phyloP scores from a whole-genome alignment of 2,888 invertebrate genomes.

The Spatulosminthurus flaviceps region DNA sequence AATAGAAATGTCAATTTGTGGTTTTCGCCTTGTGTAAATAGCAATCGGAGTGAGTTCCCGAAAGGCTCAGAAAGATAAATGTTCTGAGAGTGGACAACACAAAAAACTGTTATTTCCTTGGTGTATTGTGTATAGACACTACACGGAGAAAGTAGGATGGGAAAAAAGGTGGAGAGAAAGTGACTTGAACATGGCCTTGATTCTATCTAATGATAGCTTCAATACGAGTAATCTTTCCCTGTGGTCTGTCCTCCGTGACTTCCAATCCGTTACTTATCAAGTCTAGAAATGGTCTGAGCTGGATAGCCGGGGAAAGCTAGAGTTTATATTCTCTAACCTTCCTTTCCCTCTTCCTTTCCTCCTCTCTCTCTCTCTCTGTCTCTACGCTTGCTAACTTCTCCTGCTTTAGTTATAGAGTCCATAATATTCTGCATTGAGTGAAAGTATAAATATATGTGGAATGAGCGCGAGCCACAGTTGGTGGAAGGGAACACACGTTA shows the following conservation, averaged over 20 bases:
- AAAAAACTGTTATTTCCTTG: background rate
- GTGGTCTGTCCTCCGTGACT: background rate
- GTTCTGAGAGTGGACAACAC: conserved; percentile 1
- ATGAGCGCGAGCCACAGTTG: background rate
- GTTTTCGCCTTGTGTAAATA: background rate
- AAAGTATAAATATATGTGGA: background rate
- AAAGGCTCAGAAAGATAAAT: background rate
- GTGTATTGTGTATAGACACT: no score
- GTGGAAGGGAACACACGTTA: background rate
- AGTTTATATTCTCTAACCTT: conserved; percentile 30
- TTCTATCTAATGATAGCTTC: conserved; percentile 8
- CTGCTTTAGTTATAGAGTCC: background rate
- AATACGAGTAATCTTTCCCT: background rate
- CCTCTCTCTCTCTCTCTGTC: conserved; percentile 21
- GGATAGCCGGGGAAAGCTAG: conserved; percentile 22
- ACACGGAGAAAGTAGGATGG: background rate
- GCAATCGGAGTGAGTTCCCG: background rate
- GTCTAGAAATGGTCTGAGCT: conserved; percentile 26
- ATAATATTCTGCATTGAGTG: background rate
- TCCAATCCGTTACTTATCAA: conserved; percentile 1
- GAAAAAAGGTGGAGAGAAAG: background rate
- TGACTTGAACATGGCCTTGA: background rate
- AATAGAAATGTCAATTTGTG: conserved; percentile 16
- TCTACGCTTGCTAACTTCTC: background rate
- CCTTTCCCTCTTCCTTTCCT: background rate